Percentiles rank a stretch among this genome's conserved stretches.
phyloP scores from a whole-genome alignment of 2,797 vertebrate species.

The Neopelma chrysocephalum region DNA sequence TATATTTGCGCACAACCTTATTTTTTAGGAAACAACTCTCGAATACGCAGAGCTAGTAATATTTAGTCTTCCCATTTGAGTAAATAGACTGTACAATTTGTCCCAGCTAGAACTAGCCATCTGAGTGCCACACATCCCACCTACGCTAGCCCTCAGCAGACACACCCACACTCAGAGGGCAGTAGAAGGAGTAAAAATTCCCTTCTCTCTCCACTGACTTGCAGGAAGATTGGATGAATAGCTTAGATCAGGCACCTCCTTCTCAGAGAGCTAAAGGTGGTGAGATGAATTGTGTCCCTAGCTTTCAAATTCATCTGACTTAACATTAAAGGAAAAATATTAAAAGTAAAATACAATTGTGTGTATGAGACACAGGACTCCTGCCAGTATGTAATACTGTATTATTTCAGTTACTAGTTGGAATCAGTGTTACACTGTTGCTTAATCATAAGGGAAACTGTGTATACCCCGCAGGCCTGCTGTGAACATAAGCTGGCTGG shows the following conservation, averaged over 20 bases:
- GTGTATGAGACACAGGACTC: neutral
- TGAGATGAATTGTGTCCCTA: fast-evolving
- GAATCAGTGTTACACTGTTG: neutral
- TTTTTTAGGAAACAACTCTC: neutral
- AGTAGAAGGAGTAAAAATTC: neutral
- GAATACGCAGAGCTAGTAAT: neutral
- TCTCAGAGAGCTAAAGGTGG: neutral
- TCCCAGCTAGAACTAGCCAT: neutral
- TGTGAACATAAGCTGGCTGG: neutral
- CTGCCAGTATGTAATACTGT: neutral
- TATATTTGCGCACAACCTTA: neutral
- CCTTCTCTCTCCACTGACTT: neutral
- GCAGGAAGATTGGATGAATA: neutral
- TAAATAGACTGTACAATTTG: neutral
- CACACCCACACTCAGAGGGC: fast-evolving
- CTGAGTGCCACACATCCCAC: neutral
- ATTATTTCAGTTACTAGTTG: neutral
- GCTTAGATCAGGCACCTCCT: neutral
- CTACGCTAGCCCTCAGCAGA: neutral
- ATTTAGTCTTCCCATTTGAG: neutral
- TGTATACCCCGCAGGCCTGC: neutral
- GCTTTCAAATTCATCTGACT: neutral
- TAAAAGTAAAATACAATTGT: neutral
- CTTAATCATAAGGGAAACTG: neutral
- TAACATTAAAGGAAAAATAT: neutral